Base-by-base conservation (phyloP, 1,140 invertebrate genomes). In the Heliconius melpomene region DNA sequence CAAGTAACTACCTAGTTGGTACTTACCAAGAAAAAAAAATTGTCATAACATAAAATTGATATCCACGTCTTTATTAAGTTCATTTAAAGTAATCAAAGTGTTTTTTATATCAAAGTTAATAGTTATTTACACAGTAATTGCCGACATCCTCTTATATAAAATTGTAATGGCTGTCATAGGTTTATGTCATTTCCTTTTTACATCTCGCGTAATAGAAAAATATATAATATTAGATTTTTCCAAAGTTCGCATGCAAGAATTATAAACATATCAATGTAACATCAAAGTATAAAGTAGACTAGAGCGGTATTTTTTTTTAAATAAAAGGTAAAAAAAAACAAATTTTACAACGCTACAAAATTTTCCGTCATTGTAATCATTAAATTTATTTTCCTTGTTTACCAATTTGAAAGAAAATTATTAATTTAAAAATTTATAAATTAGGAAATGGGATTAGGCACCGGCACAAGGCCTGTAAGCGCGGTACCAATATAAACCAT, bases 121-220 rank as follows among this genome's bases (percentile, higher is more conserved):
- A 73, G n/a, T n/a, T 73, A 73, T 73, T 73, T 73, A 73, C 72
- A 73, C 46, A 46, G 23, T 73, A 73, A 73, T 73, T 46, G 72
- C 46, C 26, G 2, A 26, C 72, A 46, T 73, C 72, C 72, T 38
- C 36, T 46, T 46, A 73, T 73, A 29, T 66, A 66, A 66, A 66
- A 66, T 26, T 66, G 60, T 66, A 66, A 66, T 66, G 60, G 60
- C 60, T 66, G 26, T 66, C 60, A 66, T 66, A 66, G 60, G 60
- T 75, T 75, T 75, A 75, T 75, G 32, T 75, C 54, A 60, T 29
- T 75, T 75, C 26, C 60, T 66, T 52, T 57, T 46, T 32, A 46
- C 74, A 36, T 75, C 60, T 66, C 26, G 13, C 60, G 3, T 16
- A 16, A 66, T 66, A 29, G 16, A 66, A n/a, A 57, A 7, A 54